Base-by-base conservation (phyloP, 1,140 invertebrate genomes). In the Rhagoletis zephyria region DNA sequence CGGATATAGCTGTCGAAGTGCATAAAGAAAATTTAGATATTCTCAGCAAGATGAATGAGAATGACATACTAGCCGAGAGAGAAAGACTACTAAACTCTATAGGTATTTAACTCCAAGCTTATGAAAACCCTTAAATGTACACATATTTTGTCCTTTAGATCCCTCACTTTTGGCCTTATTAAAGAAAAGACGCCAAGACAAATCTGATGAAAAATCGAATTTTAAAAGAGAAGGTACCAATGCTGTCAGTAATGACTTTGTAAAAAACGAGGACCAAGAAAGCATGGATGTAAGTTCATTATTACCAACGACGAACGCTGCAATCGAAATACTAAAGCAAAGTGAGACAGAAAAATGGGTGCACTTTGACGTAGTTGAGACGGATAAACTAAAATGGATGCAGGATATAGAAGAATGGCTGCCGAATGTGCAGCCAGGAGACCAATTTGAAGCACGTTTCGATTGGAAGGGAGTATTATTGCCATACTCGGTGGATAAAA, bases 341-440 rank as follows among this genome's bases (percentile, higher is more conserved):
- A 95, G 94, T 85, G 93, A 95, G 87, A 90, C 95, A 2, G 95
- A 95, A 87, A 95, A 96, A 48, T 98, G 96, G 96, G 89, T 97
- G 0, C 95, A 98, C 90, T 98, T 98, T 95, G 95, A 97, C 92
- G 94, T 94, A 56, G 90, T 97, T 65, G 97, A 98, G 93, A 94
- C 95, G 88, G 96, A 97, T 89, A 98, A 98, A 93, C 92, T 98
- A 4, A 95, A 96, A 89, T 98, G 97, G 97, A 97, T 97, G 94
- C 95, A 95, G 91, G 94, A 96, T 88, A 92, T 97, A 19, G 93
- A 95, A 90, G 93, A 56, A 74, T 92, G 87, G 90, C 90, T 87
- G 89, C 93, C 42, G 89, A 93, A 88, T 91, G 93, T 89, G 87
- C 95, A 89, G 87, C 89, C 93, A 5, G 92, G 93, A 87, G 93